Base-by-base conservation (phyloP, 64 coral and sea anemone species). In the Cladopsammia gracilis region DNA sequence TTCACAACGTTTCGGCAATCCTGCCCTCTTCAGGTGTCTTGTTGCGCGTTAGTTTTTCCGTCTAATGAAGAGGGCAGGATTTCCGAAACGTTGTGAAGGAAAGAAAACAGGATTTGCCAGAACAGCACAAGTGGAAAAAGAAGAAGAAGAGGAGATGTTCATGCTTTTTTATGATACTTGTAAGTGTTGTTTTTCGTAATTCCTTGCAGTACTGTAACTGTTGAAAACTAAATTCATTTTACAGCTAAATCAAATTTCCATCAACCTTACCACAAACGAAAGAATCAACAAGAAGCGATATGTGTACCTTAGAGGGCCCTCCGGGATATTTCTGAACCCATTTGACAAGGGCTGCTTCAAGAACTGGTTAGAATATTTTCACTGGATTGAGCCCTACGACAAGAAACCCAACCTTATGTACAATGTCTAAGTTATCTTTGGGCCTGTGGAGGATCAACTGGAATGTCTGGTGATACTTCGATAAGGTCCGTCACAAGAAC, bases 311-410 rank as follows among this genome's bases (percentile, higher is more conserved):
- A 89, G 45, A 14, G 89, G 91, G 0, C 91, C 94, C 45, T 70
- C 91, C 4, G 98, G 98, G 19, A 82, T 93, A 19, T 87, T 96
- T 46, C 61, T 85, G 3, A 99, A 99, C 44, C 98, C 98, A 11
- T 99, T 99, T 69, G 98, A 99, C 70, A 95, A 88, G 19, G 98
- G 98, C 12, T 86, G 73, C 58, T 26, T 99, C 6, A 94, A 72
- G 77, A 99, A 99, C 84, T 92, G 91, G 73, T 93, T 99, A 66
- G 98, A 99, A 62, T 96, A 79, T 83, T 99, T 99, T 81, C 94
- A 99, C 77, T 91, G 81, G 91, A 73, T 99, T 45, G 51, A 91
- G 20, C 77, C 87, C 20, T 53, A 83, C 13, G 90, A 76, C 47
- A 91, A 85, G n/a, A 97, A 97, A 77, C 92, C 93, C 13, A 97